A percentile compares a stretch with the other conserved stretches of the same genome.
phyloP scores from a whole-genome alignment of 2,113 vertebrate species.

The Leuciscus idus region DNA sequence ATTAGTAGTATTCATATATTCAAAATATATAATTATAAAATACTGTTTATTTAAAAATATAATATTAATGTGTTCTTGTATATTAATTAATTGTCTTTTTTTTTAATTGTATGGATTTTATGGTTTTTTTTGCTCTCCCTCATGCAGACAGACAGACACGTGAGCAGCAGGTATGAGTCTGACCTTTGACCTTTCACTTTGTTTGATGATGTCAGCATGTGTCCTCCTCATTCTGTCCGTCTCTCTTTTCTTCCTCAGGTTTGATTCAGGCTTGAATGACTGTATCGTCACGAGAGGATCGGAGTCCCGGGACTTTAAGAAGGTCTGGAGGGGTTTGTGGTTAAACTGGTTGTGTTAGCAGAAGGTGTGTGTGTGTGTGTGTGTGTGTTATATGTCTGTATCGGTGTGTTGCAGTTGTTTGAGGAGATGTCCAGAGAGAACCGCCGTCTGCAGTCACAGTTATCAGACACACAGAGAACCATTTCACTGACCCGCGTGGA shows the following conservation, averaged over 20 bases:
- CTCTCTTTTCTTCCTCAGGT: slow-evolving; percentile 61
- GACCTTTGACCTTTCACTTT: slow-evolving; percentile 49
- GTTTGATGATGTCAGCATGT: not conserved
- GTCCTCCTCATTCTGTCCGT: slow-evolving; percentile 49
- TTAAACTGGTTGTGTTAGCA: not conserved
- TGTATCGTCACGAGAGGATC: slow-evolving; percentile 61
- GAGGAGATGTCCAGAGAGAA: slow-evolving; percentile 81
- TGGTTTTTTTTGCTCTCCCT: slow-evolving; percentile 5
- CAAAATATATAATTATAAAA: too few relatives aligned
- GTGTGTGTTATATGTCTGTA: not conserved
- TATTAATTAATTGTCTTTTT: not conserved
- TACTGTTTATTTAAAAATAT: too few relatives aligned
- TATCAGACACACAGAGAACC: slow-evolving; percentile 80
- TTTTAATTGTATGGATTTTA: not conserved
- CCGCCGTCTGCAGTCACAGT: slow-evolving; percentile 78
- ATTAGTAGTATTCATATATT: too few relatives aligned
- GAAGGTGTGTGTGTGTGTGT: not conserved
- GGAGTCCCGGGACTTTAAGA: slow-evolving; percentile 78
- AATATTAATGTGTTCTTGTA: too few relatives aligned
- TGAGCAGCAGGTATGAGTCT: slow-evolving; percentile 72
- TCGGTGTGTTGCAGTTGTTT: slow-evolving; percentile 71
- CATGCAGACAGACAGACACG: slow-evolving; percentile 65
- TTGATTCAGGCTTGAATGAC: slow-evolving; percentile 65
- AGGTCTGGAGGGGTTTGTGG: slow-evolving; percentile 63
- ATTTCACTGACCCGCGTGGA: slow-evolving; percentile 78